Conservation (phyloP, 2,797 vertebrate genomes). For the Sebastes steindachneri region DNA sequence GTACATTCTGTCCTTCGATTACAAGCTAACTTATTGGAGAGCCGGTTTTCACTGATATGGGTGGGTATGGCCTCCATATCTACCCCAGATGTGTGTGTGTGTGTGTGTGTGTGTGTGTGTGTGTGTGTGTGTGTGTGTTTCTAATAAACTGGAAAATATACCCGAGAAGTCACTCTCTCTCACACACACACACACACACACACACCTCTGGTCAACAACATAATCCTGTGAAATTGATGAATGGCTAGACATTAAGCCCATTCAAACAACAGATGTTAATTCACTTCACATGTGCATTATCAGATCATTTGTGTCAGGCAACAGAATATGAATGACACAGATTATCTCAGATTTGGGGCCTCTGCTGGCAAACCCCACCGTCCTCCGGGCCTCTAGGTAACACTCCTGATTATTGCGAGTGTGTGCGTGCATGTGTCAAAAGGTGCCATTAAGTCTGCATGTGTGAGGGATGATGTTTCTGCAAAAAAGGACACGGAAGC, state of each 20-base stretch:
- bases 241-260: slow-evolving; percentile 83
- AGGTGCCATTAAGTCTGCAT: slow-evolving; percentile 43
- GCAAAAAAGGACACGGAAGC: slow-evolving; percentile 51
- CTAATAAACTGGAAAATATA: background rate
- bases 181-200: slow-evolving; percentile 16
- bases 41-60: background rate
- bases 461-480: slow-evolving; percentile 52
- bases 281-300: slow-evolving; percentile 85
- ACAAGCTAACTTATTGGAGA: background rate
- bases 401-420: slow-evolving; percentile 30
- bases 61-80: background rate
- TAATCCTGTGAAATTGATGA: slow-evolving; percentile 84
- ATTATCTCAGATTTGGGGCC: slow-evolving; percentile 79
- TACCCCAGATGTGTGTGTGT: background rate
- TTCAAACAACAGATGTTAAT: slow-evolving; percentile 89
- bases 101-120: background rate
- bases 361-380: slow-evolving; percentile 65
- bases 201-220: slow-evolving; percentile 77
- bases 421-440: slow-evolving; percentile 44
- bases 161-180: background rate
- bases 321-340: slow-evolving; percentile 84
- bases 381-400: slow-evolving; percentile 75
- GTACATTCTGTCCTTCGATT: background rate
- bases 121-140: background rate
- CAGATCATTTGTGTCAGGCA: slow-evolving; percentile 85